Conservation (phyloP, 2,888 invertebrate genomes). For the Branchellion lobata region DNA sequence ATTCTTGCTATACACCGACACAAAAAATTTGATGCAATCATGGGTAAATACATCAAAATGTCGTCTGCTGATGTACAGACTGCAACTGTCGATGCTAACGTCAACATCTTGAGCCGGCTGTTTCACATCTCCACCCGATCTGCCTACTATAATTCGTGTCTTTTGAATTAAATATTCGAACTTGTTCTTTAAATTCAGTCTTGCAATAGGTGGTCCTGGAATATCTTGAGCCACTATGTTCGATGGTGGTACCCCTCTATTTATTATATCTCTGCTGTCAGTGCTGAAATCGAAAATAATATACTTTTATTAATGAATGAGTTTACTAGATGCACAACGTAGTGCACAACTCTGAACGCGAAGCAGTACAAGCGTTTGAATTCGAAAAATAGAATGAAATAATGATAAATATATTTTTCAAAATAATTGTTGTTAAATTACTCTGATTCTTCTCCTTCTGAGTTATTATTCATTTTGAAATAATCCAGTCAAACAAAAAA, state of each 20-base stretch:
- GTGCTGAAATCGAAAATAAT: slow-evolving; percentile 11
- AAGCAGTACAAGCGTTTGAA: not conserved
- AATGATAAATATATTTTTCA: not conserved
- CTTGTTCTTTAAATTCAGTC: slow-evolving; percentile 30
- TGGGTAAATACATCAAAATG: slow-evolving; percentile 35
- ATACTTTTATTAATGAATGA: not conserved
- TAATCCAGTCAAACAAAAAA: slow-evolving; percentile 15
- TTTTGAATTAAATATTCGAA: slow-evolving; percentile 41
- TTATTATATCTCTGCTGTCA: slow-evolving; percentile 37
- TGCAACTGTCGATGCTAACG: slow-evolving; percentile 40
- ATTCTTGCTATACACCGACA: slow-evolving; percentile 41
- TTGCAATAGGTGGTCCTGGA: slow-evolving; percentile 22
- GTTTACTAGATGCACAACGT: not conserved
- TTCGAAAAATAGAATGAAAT: not conserved
- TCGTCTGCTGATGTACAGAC: slow-evolving; percentile 39
- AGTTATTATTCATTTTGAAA: slow-evolving; percentile 8
- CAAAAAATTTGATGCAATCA: slow-evolving; percentile 35
- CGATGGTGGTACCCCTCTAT: slow-evolving; percentile 27
- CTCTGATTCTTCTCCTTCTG: slow-evolving; percentile 18
- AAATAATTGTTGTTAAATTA: not conserved
- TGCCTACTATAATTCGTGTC: slow-evolving; percentile 37
- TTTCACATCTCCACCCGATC: slow-evolving; percentile 36
- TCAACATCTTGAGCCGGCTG: slow-evolving; percentile 11
- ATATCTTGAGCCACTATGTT: slow-evolving; percentile 26
- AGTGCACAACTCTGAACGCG: not conserved